Percentiles rank a stretch among this genome's conserved stretches.
Conservation (phyloP, 2,797 vertebrate species). For the Lepilemur ruficaudatus region DNA sequence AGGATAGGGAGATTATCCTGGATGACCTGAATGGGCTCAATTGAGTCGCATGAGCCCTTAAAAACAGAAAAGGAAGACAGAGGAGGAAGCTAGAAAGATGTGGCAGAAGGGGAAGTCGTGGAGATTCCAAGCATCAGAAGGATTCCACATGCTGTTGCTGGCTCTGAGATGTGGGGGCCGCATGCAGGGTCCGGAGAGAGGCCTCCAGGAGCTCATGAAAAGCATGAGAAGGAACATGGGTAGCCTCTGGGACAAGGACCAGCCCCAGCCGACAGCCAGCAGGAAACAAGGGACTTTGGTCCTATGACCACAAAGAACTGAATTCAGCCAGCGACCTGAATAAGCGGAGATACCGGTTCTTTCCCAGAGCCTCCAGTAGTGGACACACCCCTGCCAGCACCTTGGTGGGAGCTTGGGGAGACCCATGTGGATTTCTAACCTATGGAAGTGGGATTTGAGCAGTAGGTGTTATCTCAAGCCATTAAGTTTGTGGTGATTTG, state of each 20-base stretch:
- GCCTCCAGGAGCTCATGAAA: not conserved
- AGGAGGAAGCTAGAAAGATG: not conserved
- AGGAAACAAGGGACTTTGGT: not conserved
- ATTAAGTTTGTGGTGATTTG: not conserved
- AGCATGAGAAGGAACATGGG: not conserved
- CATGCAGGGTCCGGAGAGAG: not conserved
- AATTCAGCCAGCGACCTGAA: not conserved
- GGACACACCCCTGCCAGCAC: not conserved
- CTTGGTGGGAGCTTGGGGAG: not conserved
- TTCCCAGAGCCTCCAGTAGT: not conserved
- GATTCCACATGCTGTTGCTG: fast-evolving
- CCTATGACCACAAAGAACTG: not conserved
- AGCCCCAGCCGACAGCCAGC: not conserved
- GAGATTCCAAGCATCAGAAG: not conserved
- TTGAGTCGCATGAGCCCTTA: not conserved
- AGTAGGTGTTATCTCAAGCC: not conserved
- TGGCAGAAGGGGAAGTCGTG: not conserved
- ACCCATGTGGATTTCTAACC: not conserved
- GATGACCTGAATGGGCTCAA: not conserved
- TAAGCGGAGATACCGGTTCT: too few relatives aligned
- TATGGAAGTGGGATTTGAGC: not conserved
- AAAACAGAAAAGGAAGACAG: not conserved
- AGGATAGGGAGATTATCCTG: not conserved
- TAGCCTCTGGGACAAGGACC: not conserved
- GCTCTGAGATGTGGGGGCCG: not conserved